Evolutionary conservation across 2,888 invertebrate genomes (phyloP), one percentile per base, ranked within the genome.

Genomic region (Adelognathus sp.): DNA sequence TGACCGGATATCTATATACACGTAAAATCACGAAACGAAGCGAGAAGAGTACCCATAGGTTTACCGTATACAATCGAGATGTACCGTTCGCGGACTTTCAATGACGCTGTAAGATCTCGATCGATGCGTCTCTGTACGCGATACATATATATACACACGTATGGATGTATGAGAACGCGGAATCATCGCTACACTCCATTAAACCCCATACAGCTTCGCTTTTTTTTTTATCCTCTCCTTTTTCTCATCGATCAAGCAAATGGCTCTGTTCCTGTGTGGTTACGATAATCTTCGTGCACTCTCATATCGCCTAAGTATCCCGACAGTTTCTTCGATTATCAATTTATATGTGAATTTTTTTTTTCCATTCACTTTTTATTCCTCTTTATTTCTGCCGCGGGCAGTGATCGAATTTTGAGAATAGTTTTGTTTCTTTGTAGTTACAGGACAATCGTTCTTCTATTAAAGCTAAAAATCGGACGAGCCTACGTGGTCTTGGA

Each of bases 81-180:
- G 46, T 76, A 76, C 76, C 76, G 76, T 70, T 70, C 36, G 24
- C 56, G 50, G 16, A 18, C 56, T 27, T 46, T 44, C 76, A 70
- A 63, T 70, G 76, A 63, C 70, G 76, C 70, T 18, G 21, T 60
- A n/a, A n/a, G 18, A 56, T 70, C 70, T 36, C 64, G 50, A 50
- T 60, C 44, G 27, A 29, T 9, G 33, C 31, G 16, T 27, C 46
- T 46, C 44, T 46, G 11, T 46, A 16, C 39, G 39, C 39, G 11
- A 18, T 24, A 33, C 46, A 39, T 7, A 54, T 60, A n/a, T n/a
- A n/a, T n/a, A n/a, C n/a, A n/a, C n/a, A n/a, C n/a, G n/a, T n/a
- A n/a, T n/a, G n/a, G 29, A 16, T 44, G 18, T 18, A 18, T 18
- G 18, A 14, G 24, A 52, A 54, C 33, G 56, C 21, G 24, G 11